Evolutionary conservation across 2,888 invertebrate species (phyloP).

Genomic region (Andrena trimmerana): DNA sequence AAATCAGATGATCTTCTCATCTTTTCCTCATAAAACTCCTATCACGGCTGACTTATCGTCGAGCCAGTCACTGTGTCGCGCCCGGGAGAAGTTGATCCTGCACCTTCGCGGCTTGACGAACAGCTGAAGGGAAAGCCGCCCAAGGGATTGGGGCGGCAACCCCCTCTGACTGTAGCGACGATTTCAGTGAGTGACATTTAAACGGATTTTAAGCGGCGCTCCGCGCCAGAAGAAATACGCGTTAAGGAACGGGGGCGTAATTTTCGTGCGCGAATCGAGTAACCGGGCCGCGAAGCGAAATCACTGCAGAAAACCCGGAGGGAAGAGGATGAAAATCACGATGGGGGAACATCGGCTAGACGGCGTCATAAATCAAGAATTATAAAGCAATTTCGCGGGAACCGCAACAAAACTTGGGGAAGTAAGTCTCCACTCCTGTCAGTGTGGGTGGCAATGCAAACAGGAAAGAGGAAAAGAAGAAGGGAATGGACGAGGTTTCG

Average conservation of each 20-base stretch:
- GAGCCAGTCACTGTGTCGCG: slow-evolving; percentile 32
- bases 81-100: neutral
- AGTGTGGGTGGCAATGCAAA: slow-evolving; percentile 33
- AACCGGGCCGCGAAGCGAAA: neutral
- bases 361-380: slow-evolving; percentile 78
- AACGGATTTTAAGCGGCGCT: slow-evolving; percentile 61
- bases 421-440: slow-evolving; percentile 46
- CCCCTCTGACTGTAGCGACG: slow-evolving; percentile 6
- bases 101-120: neutral
- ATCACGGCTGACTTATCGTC: slow-evolving; percentile 43
- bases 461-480: slow-evolving; percentile 17
- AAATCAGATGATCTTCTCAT: slow-evolving; percentile 12
- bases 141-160: neutral
- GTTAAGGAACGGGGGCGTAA: slow-evolving; percentile 55
- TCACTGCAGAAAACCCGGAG: neutral
- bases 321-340: slow-evolving; percentile 40
- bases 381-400: slow-evolving; percentile 80
- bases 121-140: slow-evolving; percentile 6
- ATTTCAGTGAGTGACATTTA: slow-evolving; percentile 65
- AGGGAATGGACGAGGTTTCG: slow-evolving; percentile 48
- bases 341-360: slow-evolving; percentile 37
- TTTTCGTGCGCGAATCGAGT: slow-evolving; percentile 39
- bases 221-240: slow-evolving; percentile 52
- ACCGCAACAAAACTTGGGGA: slow-evolving; percentile 73
- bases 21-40: slow-evolving; percentile 41